Conservation (phyloP, 2,888 invertebrate genomes). For the Lissocephala sabroskyi region DNA sequence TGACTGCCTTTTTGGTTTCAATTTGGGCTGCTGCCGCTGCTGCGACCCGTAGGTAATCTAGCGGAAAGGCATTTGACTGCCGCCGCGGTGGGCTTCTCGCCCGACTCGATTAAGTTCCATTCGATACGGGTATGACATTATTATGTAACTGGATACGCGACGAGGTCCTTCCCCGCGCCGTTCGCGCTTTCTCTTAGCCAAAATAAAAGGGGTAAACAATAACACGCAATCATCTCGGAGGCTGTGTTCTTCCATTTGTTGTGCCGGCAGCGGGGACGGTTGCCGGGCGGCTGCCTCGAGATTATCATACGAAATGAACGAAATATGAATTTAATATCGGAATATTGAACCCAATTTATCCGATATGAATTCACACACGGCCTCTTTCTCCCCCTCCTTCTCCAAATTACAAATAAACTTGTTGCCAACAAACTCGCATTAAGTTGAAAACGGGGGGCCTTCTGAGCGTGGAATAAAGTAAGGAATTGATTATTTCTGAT, state of each 20-base stretch:
- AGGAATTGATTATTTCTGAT: too few relatives aligned
- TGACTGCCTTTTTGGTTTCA: too few relatives aligned
- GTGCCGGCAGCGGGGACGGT: too few relatives aligned
- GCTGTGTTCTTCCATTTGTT: too few relatives aligned
- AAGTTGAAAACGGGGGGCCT: too few relatives aligned
- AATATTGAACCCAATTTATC: slow-evolving; percentile 5
- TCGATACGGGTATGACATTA: slow-evolving; percentile 22
- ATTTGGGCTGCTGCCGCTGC: too few relatives aligned
- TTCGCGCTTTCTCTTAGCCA: too few relatives aligned
- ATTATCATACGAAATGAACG: slow-evolving; percentile 3
- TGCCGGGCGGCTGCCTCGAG: neutral
- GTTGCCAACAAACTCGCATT: too few relatives aligned
- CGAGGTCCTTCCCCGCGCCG: too few relatives aligned
- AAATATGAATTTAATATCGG: slow-evolving; percentile 25
- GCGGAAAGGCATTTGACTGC: slow-evolving; percentile 36
- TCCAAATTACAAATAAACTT: neutral
- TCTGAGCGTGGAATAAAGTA: too few relatives aligned
- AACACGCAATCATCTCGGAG: too few relatives aligned
- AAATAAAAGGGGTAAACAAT: neutral
- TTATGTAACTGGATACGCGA: slow-evolving; percentile 5
- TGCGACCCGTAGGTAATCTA: slow-evolving; percentile 46
- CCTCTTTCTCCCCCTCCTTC: neutral
- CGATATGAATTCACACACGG: neutral
- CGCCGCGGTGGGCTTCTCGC: neutral
- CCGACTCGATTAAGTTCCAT: slow-evolving; percentile 16